phyloP scores from a whole-genome alignment of 2,888 invertebrate genomes.

The Terebella lapidaria region DNA sequence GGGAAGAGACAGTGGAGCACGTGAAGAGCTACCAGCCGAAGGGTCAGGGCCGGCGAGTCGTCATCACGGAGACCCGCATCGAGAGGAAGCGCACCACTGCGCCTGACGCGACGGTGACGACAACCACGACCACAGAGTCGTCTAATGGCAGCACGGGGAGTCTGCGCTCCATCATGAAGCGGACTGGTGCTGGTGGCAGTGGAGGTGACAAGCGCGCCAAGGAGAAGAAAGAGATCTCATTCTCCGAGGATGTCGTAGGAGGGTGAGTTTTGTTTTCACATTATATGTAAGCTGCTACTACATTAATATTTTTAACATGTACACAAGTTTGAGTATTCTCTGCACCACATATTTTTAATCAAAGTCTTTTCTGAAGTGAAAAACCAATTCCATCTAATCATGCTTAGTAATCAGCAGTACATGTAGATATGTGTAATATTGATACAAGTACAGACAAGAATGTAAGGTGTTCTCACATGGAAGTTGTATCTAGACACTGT shows the following conservation, averaged over 20 bases:
- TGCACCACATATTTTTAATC: no score
- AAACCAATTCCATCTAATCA: no score
- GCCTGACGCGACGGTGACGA: background rate
- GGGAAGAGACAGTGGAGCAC: background rate
- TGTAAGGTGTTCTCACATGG: no score
- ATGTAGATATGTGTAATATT: no score
- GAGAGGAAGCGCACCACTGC: background rate
- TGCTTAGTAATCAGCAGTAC: no score
- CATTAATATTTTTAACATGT: no score
- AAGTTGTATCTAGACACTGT: no score
- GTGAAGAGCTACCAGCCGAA: background rate
- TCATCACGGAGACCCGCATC: conserved; percentile 5
- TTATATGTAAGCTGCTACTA: no score
- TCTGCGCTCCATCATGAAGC: conserved; percentile 15
- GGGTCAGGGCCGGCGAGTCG: background rate
- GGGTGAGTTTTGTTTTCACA: no score
- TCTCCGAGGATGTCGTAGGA: conserved; percentile 35
- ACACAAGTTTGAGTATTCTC: no score
- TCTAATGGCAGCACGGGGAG: background rate
- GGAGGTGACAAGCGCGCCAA: background rate
- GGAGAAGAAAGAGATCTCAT: conserved; percentile 43
- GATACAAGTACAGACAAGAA: no score
- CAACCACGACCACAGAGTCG: background rate
- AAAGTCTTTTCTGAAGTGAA: no score
- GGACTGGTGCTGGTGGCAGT: background rate